Evolutionary conservation across 1,140 invertebrate species (phyloP).

Genomic region (Drosophila willistoni): DNA sequence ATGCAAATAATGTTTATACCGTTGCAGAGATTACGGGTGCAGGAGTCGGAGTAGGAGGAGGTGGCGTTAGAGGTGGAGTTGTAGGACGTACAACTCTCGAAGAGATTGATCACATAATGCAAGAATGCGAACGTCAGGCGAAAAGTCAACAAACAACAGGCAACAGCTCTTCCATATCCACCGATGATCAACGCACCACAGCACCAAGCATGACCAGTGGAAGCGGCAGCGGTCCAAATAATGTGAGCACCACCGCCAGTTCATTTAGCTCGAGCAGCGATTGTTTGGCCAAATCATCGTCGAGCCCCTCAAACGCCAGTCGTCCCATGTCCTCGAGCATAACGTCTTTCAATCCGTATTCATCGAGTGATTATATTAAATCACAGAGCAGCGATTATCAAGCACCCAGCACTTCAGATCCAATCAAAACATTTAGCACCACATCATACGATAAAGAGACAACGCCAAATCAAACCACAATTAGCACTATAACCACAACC

Average conservation of each 20-base stretch:
- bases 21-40: constrained; percentile 62
- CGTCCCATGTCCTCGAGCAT: constrained; percentile 79
- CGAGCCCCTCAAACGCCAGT: constrained; percentile 66
- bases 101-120: constrained; percentile 82
- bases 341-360: constrained; percentile 82
- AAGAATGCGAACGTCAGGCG: constrained; percentile 78
- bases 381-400: constrained; percentile 81
- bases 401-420: constrained; percentile 79
- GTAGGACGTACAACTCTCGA: constrained; percentile 49
- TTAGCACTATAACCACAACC: constrained; percentile 47
- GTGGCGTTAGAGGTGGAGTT: background rate
- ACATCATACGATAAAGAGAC: constrained; percentile 79
- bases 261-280: constrained; percentile 81
- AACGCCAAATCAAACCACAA: constrained; percentile 67
- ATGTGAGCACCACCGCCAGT: constrained; percentile 70
- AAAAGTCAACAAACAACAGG: constrained; percentile 34
- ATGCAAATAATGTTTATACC: constrained; percentile 77
- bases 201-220: constrained; percentile 67
- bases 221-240: constrained; percentile 46
- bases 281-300: constrained; percentile 79
- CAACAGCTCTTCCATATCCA: constrained; percentile 30
- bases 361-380: constrained; percentile 82
- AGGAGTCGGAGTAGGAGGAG: background rate
- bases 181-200: constrained; percentile 69
- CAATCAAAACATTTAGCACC: constrained; percentile 82